These are phyloP conservation scores for Drosophila buzzatii DNA, from an alignment of 2,888 invertebrate genomes.

Conservation along the genomic window DNA sequence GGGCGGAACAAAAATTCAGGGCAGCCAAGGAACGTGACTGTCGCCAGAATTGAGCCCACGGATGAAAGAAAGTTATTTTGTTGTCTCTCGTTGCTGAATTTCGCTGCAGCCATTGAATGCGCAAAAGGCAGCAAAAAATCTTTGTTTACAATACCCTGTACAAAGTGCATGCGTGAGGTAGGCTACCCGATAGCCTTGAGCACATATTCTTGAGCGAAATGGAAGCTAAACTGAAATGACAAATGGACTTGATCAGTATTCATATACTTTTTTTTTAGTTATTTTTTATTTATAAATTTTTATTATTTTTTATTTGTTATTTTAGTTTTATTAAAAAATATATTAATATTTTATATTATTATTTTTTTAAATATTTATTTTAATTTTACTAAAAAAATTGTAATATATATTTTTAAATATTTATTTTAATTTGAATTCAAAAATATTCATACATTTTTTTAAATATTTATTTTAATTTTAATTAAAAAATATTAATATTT, in stretches of 20 bases:
- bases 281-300: too few relatives aligned
- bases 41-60: conserved; percentile 69
- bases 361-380: too few relatives aligned
- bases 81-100: conserved; percentile 7
- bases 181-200: background rate
- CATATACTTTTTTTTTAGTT: background rate
- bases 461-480: too few relatives aligned
- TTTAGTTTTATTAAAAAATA: too few relatives aligned
- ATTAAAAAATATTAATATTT: too few relatives aligned
- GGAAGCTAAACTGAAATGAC: background rate
- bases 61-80: conserved; percentile 69
- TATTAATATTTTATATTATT: too few relatives aligned
- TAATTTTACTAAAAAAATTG: too few relatives aligned
- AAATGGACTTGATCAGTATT: background rate
- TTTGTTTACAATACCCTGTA: conserved; percentile 32
- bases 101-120: conserved; percentile 12
- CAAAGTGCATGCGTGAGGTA: background rate
- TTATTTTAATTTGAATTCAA: too few relatives aligned
- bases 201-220: background rate
- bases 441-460: too few relatives aligned
- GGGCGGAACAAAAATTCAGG: conserved; percentile 57
- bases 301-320: too few relatives aligned
- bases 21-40: conserved; percentile 74
- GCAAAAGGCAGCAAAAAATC: background rate
- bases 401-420: too few relatives aligned